Evolutionary conservation across 92 coral and sea anemone species (phyloP).

Genomic region (Heliopora coerulea): DNA sequence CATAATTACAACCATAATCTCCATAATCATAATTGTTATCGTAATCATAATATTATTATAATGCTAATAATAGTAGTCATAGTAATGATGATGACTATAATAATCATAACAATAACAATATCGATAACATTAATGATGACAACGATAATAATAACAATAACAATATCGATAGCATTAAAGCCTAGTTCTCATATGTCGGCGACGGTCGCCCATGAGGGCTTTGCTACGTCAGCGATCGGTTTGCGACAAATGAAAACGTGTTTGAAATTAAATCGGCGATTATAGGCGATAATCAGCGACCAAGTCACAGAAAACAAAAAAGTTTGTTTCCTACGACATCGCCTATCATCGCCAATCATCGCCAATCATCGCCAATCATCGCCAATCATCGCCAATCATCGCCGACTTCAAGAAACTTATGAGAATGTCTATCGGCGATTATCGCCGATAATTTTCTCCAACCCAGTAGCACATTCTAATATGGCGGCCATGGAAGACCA

Average conservation of each 20-base stretch:
- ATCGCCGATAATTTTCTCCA: background rate
- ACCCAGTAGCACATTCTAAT: too few species aligned
- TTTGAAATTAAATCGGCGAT: background rate
- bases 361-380: slow-evolving; percentile 22
- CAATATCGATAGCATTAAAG: too few species aligned
- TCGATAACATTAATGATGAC: too few species aligned
- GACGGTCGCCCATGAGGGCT: background rate
- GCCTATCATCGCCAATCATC: slow-evolving; percentile 24
- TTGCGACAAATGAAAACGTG: background rate
- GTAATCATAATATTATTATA: too few species aligned
- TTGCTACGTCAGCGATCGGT: background rate
- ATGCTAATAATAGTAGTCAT: too few species aligned
- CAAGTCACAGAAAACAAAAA: slow-evolving; percentile 8
- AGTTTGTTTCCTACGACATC: background rate
- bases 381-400: slow-evolving; percentile 22
- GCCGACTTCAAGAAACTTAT: slow-evolving; percentile 12
- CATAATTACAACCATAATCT: too few species aligned
- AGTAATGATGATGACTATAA: too few species aligned
- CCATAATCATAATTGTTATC: too few species aligned
- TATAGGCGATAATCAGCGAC: background rate
- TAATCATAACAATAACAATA: too few species aligned
- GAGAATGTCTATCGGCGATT: slow-evolving; percentile 8
- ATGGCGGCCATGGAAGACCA: too few species aligned
- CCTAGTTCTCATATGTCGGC: background rate
- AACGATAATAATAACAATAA: too few species aligned